Base-by-base conservation (phyloP, 2,113 vertebrate species). In the Oplegnathus fasciatus region DNA sequence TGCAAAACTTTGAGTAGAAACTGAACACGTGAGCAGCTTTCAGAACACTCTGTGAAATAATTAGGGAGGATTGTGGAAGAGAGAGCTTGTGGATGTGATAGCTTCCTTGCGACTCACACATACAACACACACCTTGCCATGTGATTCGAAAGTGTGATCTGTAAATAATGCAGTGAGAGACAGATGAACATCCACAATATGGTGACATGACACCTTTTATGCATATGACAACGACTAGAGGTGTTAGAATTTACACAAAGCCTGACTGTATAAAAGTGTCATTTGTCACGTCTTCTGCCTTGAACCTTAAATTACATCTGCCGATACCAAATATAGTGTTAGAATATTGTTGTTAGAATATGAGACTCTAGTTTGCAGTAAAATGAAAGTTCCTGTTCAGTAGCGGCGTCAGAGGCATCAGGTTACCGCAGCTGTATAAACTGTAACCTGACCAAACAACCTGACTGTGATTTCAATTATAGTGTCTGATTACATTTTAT, bases 171-270 rank as follows among this genome's bases (percentile, higher is more conserved):
- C 90, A 67, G 81, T 0, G 86, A 68, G 76, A 85, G 0, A 9
- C 52, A 46, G 68, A 82, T 72, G 76, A 88, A 55, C 69, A 26
- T n/a, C 65, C 30, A 28, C 87, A 83, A 82, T 86, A 80, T 80
- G 87, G 78, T 37, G 75, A 64, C 54, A 24, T 28, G 58, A 71
- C 89, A 85, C 80, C 28, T 78, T 70, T 62, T 61, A 5, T 32
- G 68, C 83, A 57, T 34, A 74, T 11, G 44, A 69, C 75, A 50
- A 44, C 42, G 48, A 74, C 0, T 0, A 68, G 54, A 91, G 37
- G 84, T 84, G 92, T 17, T 6, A 76, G 65, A 82, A 84, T 85
- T 92, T 34, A 76, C 91, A 79, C 75, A 1, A 78, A 91, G 75
- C 37, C 64, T 62, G 77, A 87, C 22, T n/a, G 50, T 46, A n/a